Base-by-base conservation (phyloP, 2,797 vertebrate species). In the Ctenopoma kingsleyae region DNA sequence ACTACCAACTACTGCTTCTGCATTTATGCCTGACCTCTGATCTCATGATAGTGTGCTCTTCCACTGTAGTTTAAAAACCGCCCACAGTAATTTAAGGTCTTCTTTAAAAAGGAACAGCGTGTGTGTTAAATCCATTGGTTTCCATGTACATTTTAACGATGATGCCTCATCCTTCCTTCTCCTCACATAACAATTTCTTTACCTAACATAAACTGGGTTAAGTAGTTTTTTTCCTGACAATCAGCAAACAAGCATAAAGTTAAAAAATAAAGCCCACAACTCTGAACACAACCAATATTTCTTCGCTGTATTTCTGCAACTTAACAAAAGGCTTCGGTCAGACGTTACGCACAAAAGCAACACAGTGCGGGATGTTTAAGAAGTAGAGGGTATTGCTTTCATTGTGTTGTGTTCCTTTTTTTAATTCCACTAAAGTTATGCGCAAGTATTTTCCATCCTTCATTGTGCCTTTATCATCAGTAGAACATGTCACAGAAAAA, bases 371-470 rank as follows among this genome's bases (percentile, higher is more conserved):
- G 53, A 10, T 7, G 36, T 36, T 48, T 25, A 20, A 62, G 67
- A 64, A 44, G 68, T 57, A 62, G 68, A 84, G 38, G 65, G 3
- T 76, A 74, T 81, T 85, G 76, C 84, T 86, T 17, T 51, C 62
- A 36, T 71, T 71, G 48, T 66, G 54, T 78, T 67, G 48, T 56
- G 32, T 80, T 79, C 50, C 51, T 30, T 30, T 30, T 76, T 30
- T 49, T 15, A 23, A 66, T 64, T 57, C 65, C 20, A 40, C 63
- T 69, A 77, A 53, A 60, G 52, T 76, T 67, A 80, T 74, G 74
- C 89, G 84, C 83, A 87, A 83, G 77, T 85, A 41, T 78, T 77
- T 80, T 66, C 71, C 56, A 52, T 87, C 83, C 86, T 88, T 89
- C 87, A 83, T 75, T 17, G 23, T 17, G 59, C 49, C 40, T 81